phyloP scores from a whole-genome alignment of 2,113 vertebrate genomes.

The Coreoperca whiteheadi region DNA sequence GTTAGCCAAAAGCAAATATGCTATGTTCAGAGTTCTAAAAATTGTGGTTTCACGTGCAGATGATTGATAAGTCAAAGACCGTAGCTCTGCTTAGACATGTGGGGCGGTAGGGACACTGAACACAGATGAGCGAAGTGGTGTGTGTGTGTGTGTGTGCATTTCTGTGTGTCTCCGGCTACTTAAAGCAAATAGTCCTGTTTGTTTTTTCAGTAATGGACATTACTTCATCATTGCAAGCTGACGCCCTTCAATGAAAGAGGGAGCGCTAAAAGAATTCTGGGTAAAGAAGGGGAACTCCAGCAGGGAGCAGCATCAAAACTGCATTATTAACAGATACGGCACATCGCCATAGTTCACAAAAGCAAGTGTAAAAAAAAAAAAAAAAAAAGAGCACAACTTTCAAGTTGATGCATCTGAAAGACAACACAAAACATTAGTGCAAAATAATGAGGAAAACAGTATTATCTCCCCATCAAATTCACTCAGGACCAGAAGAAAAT shows the following conservation, averaged over 20 bases:
- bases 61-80: conserved; percentile 71
- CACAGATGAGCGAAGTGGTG: conserved; percentile 37
- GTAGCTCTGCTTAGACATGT: conserved; percentile 37
- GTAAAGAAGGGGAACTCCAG: conserved; percentile 72
- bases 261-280: conserved; percentile 50
- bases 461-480: conserved; percentile 48
- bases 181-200: conserved; percentile 64
- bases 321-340: conserved; percentile 51
- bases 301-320: conserved; percentile 48
- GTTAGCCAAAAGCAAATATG: conserved; percentile 74
- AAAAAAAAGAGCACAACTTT: conserved; percentile 6
- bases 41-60: conserved; percentile 69
- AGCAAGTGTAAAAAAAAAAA: not conserved
- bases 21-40: conserved; percentile 61
- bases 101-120: conserved; percentile 36
- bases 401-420: conserved; percentile 26
- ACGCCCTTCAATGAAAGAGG: conserved; percentile 76
- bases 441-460: conserved; percentile 50
- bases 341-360: conserved; percentile 36
- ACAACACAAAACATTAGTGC: conserved; percentile 39
- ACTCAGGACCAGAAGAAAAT: conserved; percentile 27
- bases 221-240: conserved; percentile 69
- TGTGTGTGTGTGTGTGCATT: conserved; percentile 12
- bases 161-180: conserved; percentile 36
- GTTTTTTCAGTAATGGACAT: conserved; percentile 74